Conservation (phyloP, 2,888 invertebrate species). For the Orthosia cruda region DNA sequence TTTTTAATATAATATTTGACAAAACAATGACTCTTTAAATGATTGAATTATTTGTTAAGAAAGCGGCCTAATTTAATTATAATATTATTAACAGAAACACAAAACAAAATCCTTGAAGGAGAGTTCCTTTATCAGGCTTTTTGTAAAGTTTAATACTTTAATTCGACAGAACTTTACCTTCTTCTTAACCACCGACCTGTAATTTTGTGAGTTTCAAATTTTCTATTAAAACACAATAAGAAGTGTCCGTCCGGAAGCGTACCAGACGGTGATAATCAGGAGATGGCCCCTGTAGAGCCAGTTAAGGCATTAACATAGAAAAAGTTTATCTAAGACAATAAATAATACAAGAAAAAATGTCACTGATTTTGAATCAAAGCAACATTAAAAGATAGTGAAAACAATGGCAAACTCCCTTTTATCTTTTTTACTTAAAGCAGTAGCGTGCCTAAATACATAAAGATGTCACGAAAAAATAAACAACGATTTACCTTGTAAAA, state of each 20-base stretch:
- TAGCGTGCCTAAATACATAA: slow-evolving; percentile 32
- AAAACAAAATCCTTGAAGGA: not conserved
- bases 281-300: slow-evolving; percentile 54
- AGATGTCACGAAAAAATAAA: slow-evolving; percentile 53
- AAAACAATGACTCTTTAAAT: not conserved
- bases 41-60: no score
- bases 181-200: not conserved
- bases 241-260: slow-evolving; percentile 2
- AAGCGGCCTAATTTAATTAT: not conserved
- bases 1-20: not conserved
- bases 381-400: not conserved
- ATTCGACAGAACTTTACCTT: not conserved
- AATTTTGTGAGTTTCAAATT: slow-evolving; percentile 21
- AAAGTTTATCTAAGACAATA: not conserved
- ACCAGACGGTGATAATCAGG: slow-evolving; percentile 36
- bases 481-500: slow-evolving; percentile 42
- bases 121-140: no score
- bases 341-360: not conserved
- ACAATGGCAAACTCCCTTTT: not conserved
- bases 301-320: slow-evolving; percentile 52
- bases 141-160: slow-evolving; percentile 2
- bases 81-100: not conserved
- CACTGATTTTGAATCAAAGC: no score
- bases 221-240: slow-evolving; percentile 31
- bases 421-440: slow-evolving; percentile 19